phyloP scores from a whole-genome alignment of 2,888 invertebrate genomes.

The Mellilla xanthometata region DNA sequence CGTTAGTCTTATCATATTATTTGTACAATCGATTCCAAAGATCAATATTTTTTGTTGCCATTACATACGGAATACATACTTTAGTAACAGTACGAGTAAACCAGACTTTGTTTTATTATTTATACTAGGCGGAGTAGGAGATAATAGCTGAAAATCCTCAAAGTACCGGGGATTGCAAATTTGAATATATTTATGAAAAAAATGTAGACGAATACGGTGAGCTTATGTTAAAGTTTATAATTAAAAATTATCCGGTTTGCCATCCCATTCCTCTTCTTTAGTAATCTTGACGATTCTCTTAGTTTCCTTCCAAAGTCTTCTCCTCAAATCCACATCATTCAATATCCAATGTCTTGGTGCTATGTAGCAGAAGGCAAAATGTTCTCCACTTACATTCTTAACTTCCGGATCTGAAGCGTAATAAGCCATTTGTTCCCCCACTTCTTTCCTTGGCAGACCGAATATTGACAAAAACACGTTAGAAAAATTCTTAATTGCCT shows the following conservation, averaged over 20 bases:
- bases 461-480: slow-evolving; percentile 47
- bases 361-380: slow-evolving; percentile 58
- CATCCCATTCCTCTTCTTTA: slow-evolving; percentile 38
- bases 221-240: not conserved
- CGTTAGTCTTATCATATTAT: no score
- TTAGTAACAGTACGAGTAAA: no score
- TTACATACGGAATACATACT: no score
- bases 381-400: slow-evolving; percentile 48
- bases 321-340: slow-evolving; percentile 45
- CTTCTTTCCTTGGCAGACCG: slow-evolving; percentile 58
- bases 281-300: slow-evolving; percentile 56
- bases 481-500: slow-evolving; percentile 38
- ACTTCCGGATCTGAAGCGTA: slow-evolving; percentile 54
- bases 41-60: no score
- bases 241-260: not conserved
- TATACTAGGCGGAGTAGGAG: no score
- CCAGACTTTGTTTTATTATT: no score
- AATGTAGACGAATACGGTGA: no score
- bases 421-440: slow-evolving; percentile 55
- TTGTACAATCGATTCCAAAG: no score
- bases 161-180: no score
- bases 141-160: no score
- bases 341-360: slow-evolving; percentile 58
- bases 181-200: not conserved
- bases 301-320: slow-evolving; percentile 55